Base-by-base conservation (phyloP, 2,797 vertebrate species). In the Gorsachius magnificus region DNA sequence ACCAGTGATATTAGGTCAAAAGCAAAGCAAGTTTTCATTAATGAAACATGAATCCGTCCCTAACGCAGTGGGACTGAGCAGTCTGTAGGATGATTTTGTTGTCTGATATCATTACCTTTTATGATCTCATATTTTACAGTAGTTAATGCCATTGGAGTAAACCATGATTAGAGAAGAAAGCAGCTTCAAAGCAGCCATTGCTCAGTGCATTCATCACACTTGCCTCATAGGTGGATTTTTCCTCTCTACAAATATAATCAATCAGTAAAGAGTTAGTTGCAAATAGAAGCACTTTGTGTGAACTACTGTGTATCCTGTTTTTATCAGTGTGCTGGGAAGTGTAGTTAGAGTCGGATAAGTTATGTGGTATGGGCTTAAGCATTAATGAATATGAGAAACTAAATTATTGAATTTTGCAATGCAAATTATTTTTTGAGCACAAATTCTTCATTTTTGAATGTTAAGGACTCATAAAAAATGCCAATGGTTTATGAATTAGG, bases 391-490 rank as follows among this genome's bases (percentile, higher is more conserved):
- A 98, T 95, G 97, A 98, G 97, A 98, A 98, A 97, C 97, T 98
- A 98, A 98, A 98, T 98, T 98, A 98, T 97, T 97, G 97, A 95
- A 95, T 98, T 98, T 98, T 98, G 98, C 97, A 98, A 98, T 98
- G 98, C 98, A 98, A 98, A 98, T 98, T 97, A 96, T 98, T 98
- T 97, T 98, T 98, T 96, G 97, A 98, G 97, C 96, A 97, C 97
- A 98, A 98, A 98, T 98, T 98, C 98, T 97, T 98, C 98, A 98
- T 97, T 98, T 98, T 97, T 97, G 98, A 98, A 98, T 98, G 98
- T 97, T 97, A 97, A 97, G 94, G 96, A 95, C 97, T 98, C 98
- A 97, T 98, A 98, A 98, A 98, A 98, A 98, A 98, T 97, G 98
- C 98, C 98, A 97, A 96, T 97, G 98, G 97, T 92, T 98, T 98